Evolutionary conservation across 2,797 vertebrate genomes (phyloP), one percentile per base, ranked within the genome.

Genomic region (Malacoraja senta): DNA sequence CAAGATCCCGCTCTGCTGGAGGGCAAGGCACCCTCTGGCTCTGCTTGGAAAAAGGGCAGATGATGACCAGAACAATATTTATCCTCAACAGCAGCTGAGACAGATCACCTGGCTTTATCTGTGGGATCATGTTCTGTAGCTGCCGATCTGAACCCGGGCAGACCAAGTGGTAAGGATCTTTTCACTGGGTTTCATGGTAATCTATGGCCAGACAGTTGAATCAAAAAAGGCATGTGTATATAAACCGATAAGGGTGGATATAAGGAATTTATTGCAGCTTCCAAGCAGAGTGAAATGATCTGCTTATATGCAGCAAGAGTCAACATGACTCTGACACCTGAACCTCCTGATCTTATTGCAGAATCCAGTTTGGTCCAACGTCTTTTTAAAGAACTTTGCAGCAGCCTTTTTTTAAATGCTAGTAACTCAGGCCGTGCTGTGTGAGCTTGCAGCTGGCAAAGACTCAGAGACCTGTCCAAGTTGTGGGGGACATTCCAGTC

Each of bases 261-360:
- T 29, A 32, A 19, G 61, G 29, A 68, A 63, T 88, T 88, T 35
- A 88, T 68, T 32, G n/a, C n/a, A 35, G n/a, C 8, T 68, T 88
- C n/a, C 6, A 68, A 68, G 32, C 68, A 32, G 8, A 17, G 19
- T 32, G 8, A 35, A 88, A 19, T 88, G 84, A 88, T 68, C 24
- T 8, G 84, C 71, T 35, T 88, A 65, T 68, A 88, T 35, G 9
- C 61, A 19, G 84, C n/a, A 88, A 68, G n/a, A 35, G n/a, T 88
- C 17, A 88, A 68, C 35, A n/a, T 29, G 84, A 63, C 29, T 68
- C 8, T 88, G 84, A 68, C 2, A 88, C 63, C 63, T 88, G 84
- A 88, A 68, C 61, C 84, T 68, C 21, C 84, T 68, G 63, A 35
- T 88, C 63, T 88, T 19, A 26, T 88, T 88, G 32, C 84, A 88